Conservation (phyloP, 2,888 invertebrate genomes). For the Tenthredo scrophulariae region DNA sequence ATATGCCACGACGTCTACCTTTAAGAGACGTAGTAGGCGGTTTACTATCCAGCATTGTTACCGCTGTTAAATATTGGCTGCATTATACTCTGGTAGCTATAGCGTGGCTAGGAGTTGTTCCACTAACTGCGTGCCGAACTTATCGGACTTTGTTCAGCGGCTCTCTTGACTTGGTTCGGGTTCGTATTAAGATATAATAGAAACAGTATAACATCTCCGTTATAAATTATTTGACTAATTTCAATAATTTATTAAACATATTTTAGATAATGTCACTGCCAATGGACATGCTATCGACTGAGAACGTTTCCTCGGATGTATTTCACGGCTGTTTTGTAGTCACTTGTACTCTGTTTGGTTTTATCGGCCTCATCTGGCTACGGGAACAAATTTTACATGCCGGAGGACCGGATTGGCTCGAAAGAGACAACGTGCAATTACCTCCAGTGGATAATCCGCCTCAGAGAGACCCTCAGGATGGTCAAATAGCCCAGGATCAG, state of each 20-base stretch:
- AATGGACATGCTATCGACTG: constrained; percentile 95
- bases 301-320: constrained; percentile 95
- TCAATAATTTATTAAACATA: constrained; percentile 39
- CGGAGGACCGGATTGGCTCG: constrained; percentile 98
- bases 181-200: constrained; percentile 58
- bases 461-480: constrained; percentile 74
- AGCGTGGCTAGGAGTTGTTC: constrained; percentile 98
- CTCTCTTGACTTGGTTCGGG: constrained; percentile 88
- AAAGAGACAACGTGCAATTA: constrained; percentile 82
- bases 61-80: constrained; percentile 97
- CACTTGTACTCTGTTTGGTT: constrained; percentile 96
- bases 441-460: constrained; percentile 80
- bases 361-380: constrained; percentile 98
- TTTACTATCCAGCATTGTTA: constrained; percentile 91
- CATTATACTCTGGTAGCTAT: constrained; percentile 98
- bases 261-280: constrained; percentile 88
- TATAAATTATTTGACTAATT: neutral
- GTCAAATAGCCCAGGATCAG: constrained; percentile 63
- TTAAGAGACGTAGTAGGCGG: constrained; percentile 95
- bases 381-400: constrained; percentile 98
- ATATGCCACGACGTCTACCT: constrained; percentile 99
- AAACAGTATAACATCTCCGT: neutral
- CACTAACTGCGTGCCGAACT: constrained; percentile 96
- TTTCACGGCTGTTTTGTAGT: constrained; percentile 98
- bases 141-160: constrained; percentile 96